phyloP scores from a whole-genome alignment of 2,797 vertebrate genomes.

The Erethizon dorsatum region DNA sequence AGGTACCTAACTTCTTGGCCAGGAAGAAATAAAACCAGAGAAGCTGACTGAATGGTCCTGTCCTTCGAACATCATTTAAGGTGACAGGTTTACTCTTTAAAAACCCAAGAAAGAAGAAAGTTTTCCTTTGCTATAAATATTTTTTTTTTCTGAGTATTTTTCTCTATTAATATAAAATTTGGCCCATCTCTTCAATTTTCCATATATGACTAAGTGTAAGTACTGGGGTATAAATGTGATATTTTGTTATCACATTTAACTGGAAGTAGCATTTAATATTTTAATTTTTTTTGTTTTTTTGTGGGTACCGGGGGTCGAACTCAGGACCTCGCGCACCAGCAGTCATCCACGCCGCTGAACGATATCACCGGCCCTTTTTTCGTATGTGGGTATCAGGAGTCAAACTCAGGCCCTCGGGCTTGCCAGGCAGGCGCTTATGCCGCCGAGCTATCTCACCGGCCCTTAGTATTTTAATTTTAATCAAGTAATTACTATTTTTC shows the following conservation, averaged over 20 bases:
- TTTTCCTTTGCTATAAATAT: not conserved
- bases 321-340: too few species aligned
- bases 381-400: too few species aligned
- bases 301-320: too few species aligned
- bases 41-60: not conserved
- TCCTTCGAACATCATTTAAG: not conserved
- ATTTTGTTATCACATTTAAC: constrained; percentile 23
- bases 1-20: not conserved
- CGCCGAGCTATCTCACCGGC: too few species aligned
- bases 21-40: not conserved
- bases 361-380: too few species aligned
- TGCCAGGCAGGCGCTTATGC: too few species aligned
- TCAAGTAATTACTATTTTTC: constrained; percentile 46
- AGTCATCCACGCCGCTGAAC: too few species aligned
- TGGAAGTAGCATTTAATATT: constrained; percentile 19
- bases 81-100: not conserved
- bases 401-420: too few species aligned
- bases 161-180: constrained; percentile 36
- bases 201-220: not conserved
- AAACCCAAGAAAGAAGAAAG: not conserved
- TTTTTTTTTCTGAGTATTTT: constrained; percentile 33
- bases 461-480: constrained; percentile 53
- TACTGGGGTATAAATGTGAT: not conserved
- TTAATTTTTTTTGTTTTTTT: constrained; percentile 3
- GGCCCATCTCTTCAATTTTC: constrained; percentile 3